Percentiles rank a stretch among this genome's conserved stretches.
Evolutionary conservation across 1,140 invertebrate species (phyloP).

Genomic region (Uloborus diversus): DNA sequence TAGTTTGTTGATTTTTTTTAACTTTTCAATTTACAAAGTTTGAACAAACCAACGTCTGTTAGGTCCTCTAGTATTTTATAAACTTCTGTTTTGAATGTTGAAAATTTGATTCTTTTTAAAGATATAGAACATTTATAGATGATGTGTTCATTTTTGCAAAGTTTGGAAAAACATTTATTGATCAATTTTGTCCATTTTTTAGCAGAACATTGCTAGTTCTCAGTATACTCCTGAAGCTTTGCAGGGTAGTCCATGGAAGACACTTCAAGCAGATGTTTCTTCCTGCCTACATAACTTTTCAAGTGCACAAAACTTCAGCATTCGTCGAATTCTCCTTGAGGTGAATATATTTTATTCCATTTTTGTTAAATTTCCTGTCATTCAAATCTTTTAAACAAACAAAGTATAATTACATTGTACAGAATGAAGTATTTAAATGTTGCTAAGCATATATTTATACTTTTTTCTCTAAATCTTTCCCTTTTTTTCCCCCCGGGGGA

Average conservation of each 20-base stretch:
- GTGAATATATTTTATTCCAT: neutral
- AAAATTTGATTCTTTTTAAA: neutral
- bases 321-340: constrained; percentile 17
- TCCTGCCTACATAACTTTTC: constrained; percentile 1
- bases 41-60: neutral
- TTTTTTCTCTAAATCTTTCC: neutral
- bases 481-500: neutral
- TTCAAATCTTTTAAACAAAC: neutral
- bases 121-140: too few species aligned
- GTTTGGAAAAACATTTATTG: neutral
- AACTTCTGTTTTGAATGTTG: neutral
- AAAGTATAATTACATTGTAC: neutral
- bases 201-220: constrained; percentile 14
- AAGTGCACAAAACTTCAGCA: constrained; percentile 24
- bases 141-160: too few species aligned
- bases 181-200: neutral
- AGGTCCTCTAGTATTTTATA: neutral
- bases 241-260: constrained; percentile 13
- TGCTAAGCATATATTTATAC: neutral
- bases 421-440: neutral
- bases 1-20: neutral
- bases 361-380: neutral
- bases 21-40: neutral
- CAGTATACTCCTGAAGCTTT: constrained; percentile 26
- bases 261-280: constrained; percentile 33